Percentiles rank a stretch among this genome's conserved stretches.
These are phyloP conservation scores for Gouania willdenowi DNA, from an alignment of 2,797 vertebrate species.

Conservation along the genomic window DNA sequence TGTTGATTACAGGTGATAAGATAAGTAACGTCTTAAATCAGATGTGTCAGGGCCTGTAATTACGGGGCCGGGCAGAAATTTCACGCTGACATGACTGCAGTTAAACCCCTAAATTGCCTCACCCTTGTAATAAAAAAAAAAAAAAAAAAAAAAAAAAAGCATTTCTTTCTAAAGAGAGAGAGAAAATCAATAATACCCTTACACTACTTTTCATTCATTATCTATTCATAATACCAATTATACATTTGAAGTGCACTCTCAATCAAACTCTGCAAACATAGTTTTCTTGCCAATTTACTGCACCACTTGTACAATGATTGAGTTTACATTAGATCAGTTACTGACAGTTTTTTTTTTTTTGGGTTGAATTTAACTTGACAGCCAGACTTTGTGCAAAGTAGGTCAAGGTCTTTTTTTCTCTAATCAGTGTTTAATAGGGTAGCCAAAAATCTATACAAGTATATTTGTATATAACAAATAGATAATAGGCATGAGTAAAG, in stretches of 20 bases:
- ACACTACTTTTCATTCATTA: not conserved
- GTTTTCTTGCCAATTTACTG: constrained; percentile 7
- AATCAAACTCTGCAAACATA: not conserved
- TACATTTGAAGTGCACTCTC: constrained; percentile 7
- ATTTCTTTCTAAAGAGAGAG: not conserved
- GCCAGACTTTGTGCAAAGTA: no score
- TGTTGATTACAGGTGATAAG: constrained; percentile 57
- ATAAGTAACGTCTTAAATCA: constrained; percentile 31
- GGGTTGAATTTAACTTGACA: no score
- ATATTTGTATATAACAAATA: no score
- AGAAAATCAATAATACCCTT: not conserved
- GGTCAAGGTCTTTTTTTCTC: no score
- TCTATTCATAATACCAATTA: constrained; percentile 5
- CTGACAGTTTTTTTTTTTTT: no score
- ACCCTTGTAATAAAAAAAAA: not conserved
- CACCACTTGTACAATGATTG: not conserved
- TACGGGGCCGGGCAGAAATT: constrained; percentile 15
- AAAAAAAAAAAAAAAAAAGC: no score
- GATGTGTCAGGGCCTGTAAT: constrained; percentile 29
- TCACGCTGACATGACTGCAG: constrained; percentile 18
- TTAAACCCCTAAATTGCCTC: constrained; percentile 5
- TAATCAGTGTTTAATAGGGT: no score
- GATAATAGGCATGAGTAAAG: no score
- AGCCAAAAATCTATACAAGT: no score
- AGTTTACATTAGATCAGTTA: not conserved